Evolutionary conservation across 2,113 vertebrate species (phyloP), one percentile per base, ranked within the genome.

Genomic region (Romanogobio albipinnatus): DNA sequence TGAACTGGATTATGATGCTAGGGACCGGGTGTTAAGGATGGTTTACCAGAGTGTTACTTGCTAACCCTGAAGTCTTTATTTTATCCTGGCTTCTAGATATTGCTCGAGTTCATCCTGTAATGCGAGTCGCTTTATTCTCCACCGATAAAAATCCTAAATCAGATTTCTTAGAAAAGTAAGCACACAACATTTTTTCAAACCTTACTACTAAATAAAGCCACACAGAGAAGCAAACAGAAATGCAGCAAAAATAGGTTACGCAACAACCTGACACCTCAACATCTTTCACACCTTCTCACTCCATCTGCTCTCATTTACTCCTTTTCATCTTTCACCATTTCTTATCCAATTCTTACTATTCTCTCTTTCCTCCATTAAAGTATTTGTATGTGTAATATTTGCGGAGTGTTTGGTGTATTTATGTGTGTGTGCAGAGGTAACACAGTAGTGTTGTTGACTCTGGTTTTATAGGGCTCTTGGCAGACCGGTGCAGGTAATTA

Each of bases 381-480:
- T 83, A 76, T 73, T 56, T 45, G 59, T 47, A 58, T 17, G 4
- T 19, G 9, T 14, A 39, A 59, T 76, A 81, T 68, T 51, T 68
- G 15, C 11, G 62, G 79, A 81, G 79, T 36, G 66, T 62, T 51
- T 81, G 17, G 17, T 51, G 45, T 82, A 66, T 83, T 59, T 74
- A 9, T 71, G 79, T 49, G 79, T 77, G 83, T 78, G 83, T 68
- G 79, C 14, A 45, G 61, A 66, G 82, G 89, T 94, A 93, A 92
- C 93, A 93, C 92, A 89, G 87, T 87, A 75, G 90, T 93, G 92
- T 92, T 94, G 93, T 94, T 93, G 92, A 92, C 90, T 93, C 83
- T 91, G 85, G 87, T 90, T 95, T 94, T 94, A 94, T 91, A 84
- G 86, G 92, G 89, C 91, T 94, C 92, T 94, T 94, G 93, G 94